Evolutionary conservation across 2,113 vertebrate genomes (phyloP).

Genomic region (Maccullochella peelii): DNA sequence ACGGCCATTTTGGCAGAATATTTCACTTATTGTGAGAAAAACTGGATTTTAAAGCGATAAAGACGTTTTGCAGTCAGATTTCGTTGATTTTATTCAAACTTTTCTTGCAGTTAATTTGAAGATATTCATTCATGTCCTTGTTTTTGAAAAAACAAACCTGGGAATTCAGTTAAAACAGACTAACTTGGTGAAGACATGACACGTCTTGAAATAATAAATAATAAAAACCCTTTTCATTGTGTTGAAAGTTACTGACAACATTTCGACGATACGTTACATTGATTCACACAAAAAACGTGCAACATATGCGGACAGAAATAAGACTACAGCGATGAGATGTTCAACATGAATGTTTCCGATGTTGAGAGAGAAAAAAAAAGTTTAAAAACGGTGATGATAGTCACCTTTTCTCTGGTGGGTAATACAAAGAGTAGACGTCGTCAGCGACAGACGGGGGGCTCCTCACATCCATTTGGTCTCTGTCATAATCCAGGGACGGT

Average conservation of each 20-base stretch:
- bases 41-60: not conserved
- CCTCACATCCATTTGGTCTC: conserved; percentile 86
- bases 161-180: not conserved
- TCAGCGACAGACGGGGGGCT: conserved; percentile 87
- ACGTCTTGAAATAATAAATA: conserved; percentile 19
- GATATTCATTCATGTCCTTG: not conserved
- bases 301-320: conserved; percentile 69
- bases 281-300: conserved; percentile 61
- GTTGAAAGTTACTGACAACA: conserved; percentile 47
- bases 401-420: conserved; percentile 91
- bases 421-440: conserved; percentile 88
- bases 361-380: not conserved
- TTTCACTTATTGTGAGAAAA: not conserved
- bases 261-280: conserved; percentile 56
- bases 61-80: not conserved
- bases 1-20: not conserved
- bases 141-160: too few relatives aligned
- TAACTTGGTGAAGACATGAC: not conserved
- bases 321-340: conserved; percentile 66
- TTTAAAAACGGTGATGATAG: not conserved
- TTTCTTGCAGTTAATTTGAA: not conserved
- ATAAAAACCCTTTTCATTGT: conserved; percentile 3
- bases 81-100: too few relatives aligned
- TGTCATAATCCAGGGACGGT: conserved; percentile 89
- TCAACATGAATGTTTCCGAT: conserved; percentile 46